A percentile compares a stretch with the other conserved stretches of the same genome.
Evolutionary conservation across 1,140 invertebrate species (phyloP).

Genomic region (Cataglyphis hispanica): DNA sequence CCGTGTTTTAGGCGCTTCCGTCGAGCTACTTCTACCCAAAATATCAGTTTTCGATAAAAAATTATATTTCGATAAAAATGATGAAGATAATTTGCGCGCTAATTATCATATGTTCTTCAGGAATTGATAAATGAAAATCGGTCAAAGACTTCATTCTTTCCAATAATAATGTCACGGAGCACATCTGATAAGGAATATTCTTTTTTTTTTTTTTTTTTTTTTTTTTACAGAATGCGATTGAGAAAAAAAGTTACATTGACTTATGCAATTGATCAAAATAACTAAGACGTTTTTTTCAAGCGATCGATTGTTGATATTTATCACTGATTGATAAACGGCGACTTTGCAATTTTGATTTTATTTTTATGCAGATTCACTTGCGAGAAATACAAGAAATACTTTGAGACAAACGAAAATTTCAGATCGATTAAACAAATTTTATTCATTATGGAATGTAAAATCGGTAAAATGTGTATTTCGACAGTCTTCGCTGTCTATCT

Average conservation of each 20-base stretch:
- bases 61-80: background rate
- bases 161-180: constrained; percentile 10
- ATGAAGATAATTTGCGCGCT: background rate
- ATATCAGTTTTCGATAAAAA: background rate
- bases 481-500: background rate
- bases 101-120: background rate
- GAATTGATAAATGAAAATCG: constrained; percentile 10
- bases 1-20: background rate
- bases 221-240: background rate
- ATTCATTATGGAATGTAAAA: constrained; percentile 14
- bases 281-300: background rate
- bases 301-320: background rate
- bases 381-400: background rate
- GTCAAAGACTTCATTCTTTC: background rate
- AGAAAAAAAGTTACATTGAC: constrained; percentile 7
- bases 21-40: background rate
- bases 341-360: background rate
- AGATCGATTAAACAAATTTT: background rate
- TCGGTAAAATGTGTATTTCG: constrained; percentile 31
- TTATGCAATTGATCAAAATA: background rate
- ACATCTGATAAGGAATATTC: constrained; percentile 9
- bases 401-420: background rate
- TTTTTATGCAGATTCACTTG: background rate
- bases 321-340: background rate
- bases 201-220: background rate